A percentile compares a stretch with the other conserved stretches of the same genome.
Evolutionary conservation across 2,888 invertebrate genomes (phyloP).

Genomic region (Mythimna vitellina): DNA sequence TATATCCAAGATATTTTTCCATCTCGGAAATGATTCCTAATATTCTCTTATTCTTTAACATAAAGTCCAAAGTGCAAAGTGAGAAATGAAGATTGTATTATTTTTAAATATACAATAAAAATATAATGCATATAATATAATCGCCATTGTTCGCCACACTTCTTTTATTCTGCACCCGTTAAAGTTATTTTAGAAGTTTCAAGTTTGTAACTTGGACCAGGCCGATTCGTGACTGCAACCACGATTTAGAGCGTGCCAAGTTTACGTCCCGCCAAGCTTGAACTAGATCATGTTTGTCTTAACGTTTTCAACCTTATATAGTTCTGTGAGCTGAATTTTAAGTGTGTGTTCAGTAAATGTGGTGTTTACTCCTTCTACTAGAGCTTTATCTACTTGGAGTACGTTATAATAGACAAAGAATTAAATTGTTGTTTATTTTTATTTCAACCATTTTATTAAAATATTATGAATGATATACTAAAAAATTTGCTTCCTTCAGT

Average conservation of each 20-base stretch:
- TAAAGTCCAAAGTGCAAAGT: too few relatives aligned
- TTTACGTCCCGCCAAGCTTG: slow-evolving; percentile 77
- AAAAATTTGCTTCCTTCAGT: too few relatives aligned
- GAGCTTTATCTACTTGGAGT: neutral
- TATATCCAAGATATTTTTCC: neutral
- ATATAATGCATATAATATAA: too few relatives aligned
- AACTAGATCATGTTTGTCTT: slow-evolving; percentile 80
- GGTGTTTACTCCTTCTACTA: slow-evolving; percentile 15
- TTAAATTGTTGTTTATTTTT: neutral
- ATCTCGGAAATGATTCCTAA: neutral
- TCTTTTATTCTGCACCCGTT: too few relatives aligned
- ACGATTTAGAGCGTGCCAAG: slow-evolving; percentile 80
- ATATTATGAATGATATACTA: neutral
- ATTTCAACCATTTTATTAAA: neutral
- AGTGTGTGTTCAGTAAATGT: slow-evolving; percentile 50
- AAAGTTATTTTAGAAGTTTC: neutral
- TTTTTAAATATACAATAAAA: too few relatives aligned
- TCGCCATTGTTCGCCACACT: too few relatives aligned
- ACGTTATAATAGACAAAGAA: slow-evolving; percentile 6
- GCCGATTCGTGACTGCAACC: slow-evolving; percentile 77
- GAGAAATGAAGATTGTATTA: too few relatives aligned
- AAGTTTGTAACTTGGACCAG: slow-evolving; percentile 67
- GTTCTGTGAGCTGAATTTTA: slow-evolving; percentile 60
- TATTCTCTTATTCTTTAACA: too few relatives aligned
- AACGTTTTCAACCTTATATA: slow-evolving; percentile 67